Evolutionary conservation across 2,113 vertebrate genomes (phyloP).

Genomic region (Pelodiscus sinensis): DNA sequence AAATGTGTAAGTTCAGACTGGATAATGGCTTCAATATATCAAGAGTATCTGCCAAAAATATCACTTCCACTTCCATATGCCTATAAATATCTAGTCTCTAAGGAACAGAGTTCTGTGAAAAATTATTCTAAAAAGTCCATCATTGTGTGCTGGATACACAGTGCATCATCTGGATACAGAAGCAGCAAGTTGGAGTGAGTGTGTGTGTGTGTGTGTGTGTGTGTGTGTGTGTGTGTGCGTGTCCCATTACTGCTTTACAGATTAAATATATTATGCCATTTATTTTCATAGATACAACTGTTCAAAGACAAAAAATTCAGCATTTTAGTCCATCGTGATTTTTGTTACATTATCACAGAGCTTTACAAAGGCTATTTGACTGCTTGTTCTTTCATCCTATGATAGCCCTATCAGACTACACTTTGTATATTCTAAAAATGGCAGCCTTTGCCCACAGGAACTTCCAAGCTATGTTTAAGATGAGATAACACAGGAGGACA

Average conservation of each 20-base stretch:
- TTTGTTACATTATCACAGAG: not conserved
- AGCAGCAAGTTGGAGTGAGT: not conserved
- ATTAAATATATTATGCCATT: not conserved
- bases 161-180: not conserved
- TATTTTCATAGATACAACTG: not conserved
- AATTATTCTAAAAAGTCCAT: not conserved
- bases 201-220: rapidly evolving
- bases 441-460: not conserved
- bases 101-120: not conserved
- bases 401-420: not conserved
- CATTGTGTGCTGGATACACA: not conserved
- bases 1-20: not conserved
- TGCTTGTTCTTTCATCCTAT: not conserved
- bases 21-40: not conserved
- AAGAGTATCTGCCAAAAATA: not conserved
- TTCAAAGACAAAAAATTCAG: not conserved
- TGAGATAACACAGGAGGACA: not conserved
- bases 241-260: not conserved
- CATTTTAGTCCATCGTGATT: not conserved
- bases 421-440: not conserved
- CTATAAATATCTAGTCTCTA: not conserved
- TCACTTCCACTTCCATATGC: not conserved
- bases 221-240: rapidly evolving
- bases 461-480: not conserved
- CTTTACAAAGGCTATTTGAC: not conserved